Evolutionary conservation across 2,113 vertebrate species (phyloP).

Genomic region (Chaetorhynchus papuensis): DNA sequence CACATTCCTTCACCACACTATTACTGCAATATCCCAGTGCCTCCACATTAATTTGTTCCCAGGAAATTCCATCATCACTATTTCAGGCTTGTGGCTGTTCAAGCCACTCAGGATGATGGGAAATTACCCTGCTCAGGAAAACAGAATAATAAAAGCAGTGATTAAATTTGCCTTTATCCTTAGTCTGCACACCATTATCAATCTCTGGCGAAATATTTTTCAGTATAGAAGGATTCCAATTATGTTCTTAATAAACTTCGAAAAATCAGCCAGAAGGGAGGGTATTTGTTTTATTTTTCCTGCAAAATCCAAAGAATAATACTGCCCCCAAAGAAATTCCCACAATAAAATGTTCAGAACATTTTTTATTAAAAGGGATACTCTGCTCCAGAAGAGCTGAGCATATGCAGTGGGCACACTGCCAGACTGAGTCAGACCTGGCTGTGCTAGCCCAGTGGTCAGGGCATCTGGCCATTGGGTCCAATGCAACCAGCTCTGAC

Average conservation of each 20-base stretch:
- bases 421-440: neutral
- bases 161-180: conserved; percentile 19
- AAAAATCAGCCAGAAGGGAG: neutral
- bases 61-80: conserved; percentile 51
- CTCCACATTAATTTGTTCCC: conserved; percentile 39
- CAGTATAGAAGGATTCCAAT: neutral
- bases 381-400: neutral
- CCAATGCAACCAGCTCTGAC: neutral
- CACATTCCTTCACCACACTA: conserved; percentile 1
- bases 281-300: neutral
- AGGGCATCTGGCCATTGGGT: neutral
- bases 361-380: neutral
- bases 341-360: neutral
- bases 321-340: neutral
- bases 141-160: conserved; percentile 8
- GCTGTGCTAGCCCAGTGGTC: neutral
- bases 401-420: neutral
- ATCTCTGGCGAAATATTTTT: neutral
- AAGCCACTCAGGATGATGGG: neutral
- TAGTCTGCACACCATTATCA: neutral
- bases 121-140: conserved; percentile 23
- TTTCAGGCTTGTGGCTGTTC: conserved; percentile 14
- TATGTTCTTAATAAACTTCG: neutral
- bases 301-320: neutral
- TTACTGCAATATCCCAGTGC: conserved; percentile 14